Base-by-base conservation (phyloP, 2,797 vertebrate genomes). In the Percopsis omiscomaycus region DNA sequence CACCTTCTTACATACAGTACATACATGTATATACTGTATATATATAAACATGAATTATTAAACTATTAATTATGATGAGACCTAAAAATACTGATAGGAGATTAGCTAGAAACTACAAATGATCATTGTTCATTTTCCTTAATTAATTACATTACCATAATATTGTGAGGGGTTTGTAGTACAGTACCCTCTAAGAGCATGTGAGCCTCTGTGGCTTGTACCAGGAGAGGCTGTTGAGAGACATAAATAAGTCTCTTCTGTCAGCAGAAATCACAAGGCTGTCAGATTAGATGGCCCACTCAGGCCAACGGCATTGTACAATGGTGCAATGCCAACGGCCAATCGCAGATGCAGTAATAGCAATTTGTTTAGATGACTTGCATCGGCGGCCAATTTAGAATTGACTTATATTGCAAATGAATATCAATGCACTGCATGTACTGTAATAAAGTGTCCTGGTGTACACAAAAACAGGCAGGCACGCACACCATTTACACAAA, bases 171-270 rank as follows among this genome's bases (percentile, higher is more conserved):
- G 82, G 83, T 86, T 88, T 89, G 83, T 84, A 80, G 78, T 80
- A 76, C 69, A 77, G 83, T 84, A 74, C 59, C 77, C 83, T 81
- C 85, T 85, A 86, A 62, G 77, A 73, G 73, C 78, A 68, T 56
- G 64, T 78, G 76, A 80, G 80, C 62, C 79, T 80, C 81, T 68
- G 78, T 78, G 86, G 86, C 84, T 81, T 86, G 84, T 68, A 73
- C 80, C 71, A 75, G 75, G 70, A 84, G 66, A 73, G 68, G 68
- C 78, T 71, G 66, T 77, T 80, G 81, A 86, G 79, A 84, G 73
- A 79, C 82, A 82, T 86, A 84, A 90, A 88, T 81, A 87, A 81
- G 77, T 84, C 72, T 81, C 64, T 71, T 85, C 79, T 77, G 83
- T 90, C 86, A 88, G 77, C 71, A 72, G 73, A 79, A 88, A 85